These are phyloP conservation scores for Rhingia campestris DNA, from an alignment of 2,888 invertebrate genomes.

Conservation along the genomic window DNA sequence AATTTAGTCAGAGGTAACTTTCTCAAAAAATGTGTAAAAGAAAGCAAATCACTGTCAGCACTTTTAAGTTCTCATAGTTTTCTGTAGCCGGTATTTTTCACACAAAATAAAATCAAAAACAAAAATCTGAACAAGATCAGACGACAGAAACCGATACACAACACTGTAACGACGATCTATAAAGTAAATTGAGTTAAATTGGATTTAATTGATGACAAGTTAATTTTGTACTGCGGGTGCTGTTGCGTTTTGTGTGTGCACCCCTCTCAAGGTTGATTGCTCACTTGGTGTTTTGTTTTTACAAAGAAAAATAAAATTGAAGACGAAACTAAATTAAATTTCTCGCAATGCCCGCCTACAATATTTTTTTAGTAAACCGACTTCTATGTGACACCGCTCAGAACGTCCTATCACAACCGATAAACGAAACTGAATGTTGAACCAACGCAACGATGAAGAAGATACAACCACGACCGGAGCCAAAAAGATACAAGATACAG, in stretches of 20 bases:
- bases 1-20: neutral
- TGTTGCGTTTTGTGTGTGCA: constrained; percentile 32
- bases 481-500: constrained; percentile 56
- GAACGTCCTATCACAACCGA: constrained; percentile 60
- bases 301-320: constrained; percentile 10
- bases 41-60: neutral
- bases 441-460: constrained; percentile 49
- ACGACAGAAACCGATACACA: constrained; percentile 18
- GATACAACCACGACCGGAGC: constrained; percentile 44
- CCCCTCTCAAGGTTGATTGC: constrained; percentile 57
- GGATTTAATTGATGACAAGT: constrained; percentile 65
- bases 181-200: constrained; percentile 67
- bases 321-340: constrained; percentile 11
- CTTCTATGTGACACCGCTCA: constrained; percentile 16
- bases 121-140: constrained; percentile 47
- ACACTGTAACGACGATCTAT: neutral
- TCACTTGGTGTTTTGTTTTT: constrained; percentile 38
- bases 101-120: constrained; percentile 9
- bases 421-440: constrained; percentile 69
- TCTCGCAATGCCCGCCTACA: constrained; percentile 13
- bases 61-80: constrained; percentile 55
- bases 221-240: constrained; percentile 16
- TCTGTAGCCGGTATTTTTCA: constrained; percentile 18
- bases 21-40: neutral
- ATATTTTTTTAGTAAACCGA: constrained; percentile 10